Percentiles rank a stretch among this genome's conserved stretches.
Conservation (phyloP, 2,113 vertebrate genomes). For the Dromaius novaehollandiae region DNA sequence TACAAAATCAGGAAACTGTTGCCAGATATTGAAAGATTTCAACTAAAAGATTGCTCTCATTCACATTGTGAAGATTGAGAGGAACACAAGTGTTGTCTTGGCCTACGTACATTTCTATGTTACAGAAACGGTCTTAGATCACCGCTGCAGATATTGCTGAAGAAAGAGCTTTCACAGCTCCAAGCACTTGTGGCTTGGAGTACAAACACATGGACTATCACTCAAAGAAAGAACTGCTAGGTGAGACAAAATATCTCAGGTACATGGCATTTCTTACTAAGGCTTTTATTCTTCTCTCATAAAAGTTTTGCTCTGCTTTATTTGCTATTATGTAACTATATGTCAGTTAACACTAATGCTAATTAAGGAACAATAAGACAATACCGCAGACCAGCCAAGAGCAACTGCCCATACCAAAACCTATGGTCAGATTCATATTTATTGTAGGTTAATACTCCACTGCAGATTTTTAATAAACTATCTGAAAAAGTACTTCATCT, state of each 20-base stretch:
- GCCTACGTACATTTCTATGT: background rate
- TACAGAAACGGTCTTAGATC: background rate
- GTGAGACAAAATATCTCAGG: background rate
- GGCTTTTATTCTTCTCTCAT: no score
- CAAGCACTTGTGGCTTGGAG: background rate
- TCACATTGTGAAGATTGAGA: background rate
- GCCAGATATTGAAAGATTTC: background rate
- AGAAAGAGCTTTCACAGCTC: background rate
- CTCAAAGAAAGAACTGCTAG: background rate
- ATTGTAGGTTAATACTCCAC: background rate
- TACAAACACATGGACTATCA: background rate
- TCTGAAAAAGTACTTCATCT: background rate
- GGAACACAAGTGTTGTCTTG: no score
- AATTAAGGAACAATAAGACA: background rate
- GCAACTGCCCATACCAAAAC: background rate
- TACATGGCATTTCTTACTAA: background rate
- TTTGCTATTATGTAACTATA: background rate
- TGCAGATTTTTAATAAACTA: background rate
- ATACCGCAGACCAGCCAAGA: background rate
- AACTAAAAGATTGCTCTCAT: background rate
- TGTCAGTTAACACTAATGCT: background rate
- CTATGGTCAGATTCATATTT: rapidly evolving
- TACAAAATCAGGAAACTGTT: background rate
- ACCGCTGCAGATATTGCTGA: background rate
- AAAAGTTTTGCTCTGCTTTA: background rate